Evolutionary conservation across 2,797 vertebrate genomes (phyloP).

Genomic region (Dendrocincla fuliginosa): DNA sequence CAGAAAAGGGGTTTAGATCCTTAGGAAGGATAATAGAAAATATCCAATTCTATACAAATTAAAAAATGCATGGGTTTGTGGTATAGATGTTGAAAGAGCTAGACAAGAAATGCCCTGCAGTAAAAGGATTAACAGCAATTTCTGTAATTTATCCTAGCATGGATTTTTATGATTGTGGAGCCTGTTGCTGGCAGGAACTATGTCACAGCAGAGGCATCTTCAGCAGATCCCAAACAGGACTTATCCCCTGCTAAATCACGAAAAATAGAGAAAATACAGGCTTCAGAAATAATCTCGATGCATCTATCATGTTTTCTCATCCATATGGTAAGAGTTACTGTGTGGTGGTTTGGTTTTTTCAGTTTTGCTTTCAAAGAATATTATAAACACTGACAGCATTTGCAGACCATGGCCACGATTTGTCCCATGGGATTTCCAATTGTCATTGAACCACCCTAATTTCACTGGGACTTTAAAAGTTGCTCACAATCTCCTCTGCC

Average conservation of each 20-base stretch:
- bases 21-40: background rate
- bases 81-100: background rate
- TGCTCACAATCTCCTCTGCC: background rate
- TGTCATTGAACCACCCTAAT: background rate
- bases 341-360: background rate
- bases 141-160: background rate
- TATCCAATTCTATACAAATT: background rate
- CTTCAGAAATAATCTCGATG: background rate
- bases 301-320: background rate
- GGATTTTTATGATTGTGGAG: background rate
- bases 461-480: background rate
- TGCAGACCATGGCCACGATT: background rate
- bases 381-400: background rate
- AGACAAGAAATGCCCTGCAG: background rate
- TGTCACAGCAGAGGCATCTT: background rate
- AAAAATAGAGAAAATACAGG: background rate
- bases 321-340: background rate
- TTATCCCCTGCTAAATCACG: background rate
- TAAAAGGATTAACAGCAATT: background rate
- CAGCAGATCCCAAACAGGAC: background rate
- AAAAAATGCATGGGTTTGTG: background rate
- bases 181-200: background rate
- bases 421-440: background rate
- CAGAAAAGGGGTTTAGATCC: background rate
- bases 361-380: background rate